Base-by-base conservation (phyloP, 2,888 invertebrate genomes). In the Cabera pusaria region DNA sequence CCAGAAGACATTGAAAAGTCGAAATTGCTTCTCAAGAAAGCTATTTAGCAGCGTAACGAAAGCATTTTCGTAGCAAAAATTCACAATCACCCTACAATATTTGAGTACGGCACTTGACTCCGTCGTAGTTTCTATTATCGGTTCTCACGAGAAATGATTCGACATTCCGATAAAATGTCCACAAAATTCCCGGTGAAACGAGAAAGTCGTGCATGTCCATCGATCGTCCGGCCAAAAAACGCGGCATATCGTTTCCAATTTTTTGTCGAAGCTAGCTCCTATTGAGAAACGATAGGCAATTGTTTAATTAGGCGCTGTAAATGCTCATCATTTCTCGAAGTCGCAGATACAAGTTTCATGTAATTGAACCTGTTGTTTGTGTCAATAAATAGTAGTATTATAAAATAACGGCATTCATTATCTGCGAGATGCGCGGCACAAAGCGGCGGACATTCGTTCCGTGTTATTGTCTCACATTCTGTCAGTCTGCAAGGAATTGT, bases 111-210 rank as follows among this genome's bases (percentile, higher is more conserved):
- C 78, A 84, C 81, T 84, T 81, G 79, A 67, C 68, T 63, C 51
- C 33, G 52, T 48, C 61, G 52, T 56, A 56, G 60, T 56, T 49
- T 45, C 56, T 51, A 54, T 52, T 54, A 64, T 65, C 55, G 71
- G 78, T 86, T 88, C 88, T 87, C 88, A 87, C 87, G 88, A 86
- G 84, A 87, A 87, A 72, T 77, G 65, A 72, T 66, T 64, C 68
- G 70, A 74, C 78, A 85, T 83, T 84, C 76, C 75, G 56, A 58
- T 56, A 50, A 58, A 72, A 62, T 76, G 79, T 82, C 77, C 70
- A 77, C 74, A 67, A 78, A 76, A 72, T 72, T 75, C 71, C 74
- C 72, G 55, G 67, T 64, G 69, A 83, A 87, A 87, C 61, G 75
- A 77, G 59, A 81, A 79, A 86, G 79, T 88, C 87, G 88, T 88